Evolutionary conservation across 1,140 invertebrate species (phyloP), one percentile per base, ranked within the genome.

Genomic region (Drosophila ananassae): DNA sequence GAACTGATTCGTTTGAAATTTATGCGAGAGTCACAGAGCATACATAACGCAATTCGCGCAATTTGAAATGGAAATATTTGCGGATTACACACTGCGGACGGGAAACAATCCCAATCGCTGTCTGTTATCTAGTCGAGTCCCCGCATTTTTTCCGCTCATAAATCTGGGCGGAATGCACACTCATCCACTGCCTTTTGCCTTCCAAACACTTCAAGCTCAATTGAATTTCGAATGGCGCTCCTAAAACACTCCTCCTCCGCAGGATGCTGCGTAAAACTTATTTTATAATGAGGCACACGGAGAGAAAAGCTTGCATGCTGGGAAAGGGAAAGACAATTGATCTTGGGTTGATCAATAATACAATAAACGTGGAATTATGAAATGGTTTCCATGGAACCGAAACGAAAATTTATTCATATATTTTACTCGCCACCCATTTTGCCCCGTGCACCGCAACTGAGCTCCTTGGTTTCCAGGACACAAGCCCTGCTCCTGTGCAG

Each of bases 141-240:
- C 17, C 7, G 34, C 7, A 37, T 37, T 24, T 54, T 37, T 25
- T 10, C 28, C 22, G 22, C 9, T 39, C 39, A 37, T 41, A 66
- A 68, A 66, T 68, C 39, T 30, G 41, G 41, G 5, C 6, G 41
- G 13, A 44, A 44, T 25, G 25, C 25, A 5, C 6, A 4, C 6
- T 1, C 25, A 25, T 25, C 25, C 25, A 41, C 32, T 63, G 53
- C 55, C 64, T 83, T 64, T 74, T 73, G 80, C 80, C 59, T 80
- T 85, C 73, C 72, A 63, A 80, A 85, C 81, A 84, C 81, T 84
- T 85, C 73, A 84, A 85, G 81, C 81, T 68, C 81, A 84, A 84
- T 84, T 84, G 81, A 84, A 84, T 80, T 84, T 80, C 72, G 81
- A 79, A 87, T 87, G 71, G 62, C 59, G 60, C 73, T 80, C 73